Evolutionary conservation across 1,140 invertebrate species (phyloP).

Genomic region (Lepidurus arcticus): DNA sequence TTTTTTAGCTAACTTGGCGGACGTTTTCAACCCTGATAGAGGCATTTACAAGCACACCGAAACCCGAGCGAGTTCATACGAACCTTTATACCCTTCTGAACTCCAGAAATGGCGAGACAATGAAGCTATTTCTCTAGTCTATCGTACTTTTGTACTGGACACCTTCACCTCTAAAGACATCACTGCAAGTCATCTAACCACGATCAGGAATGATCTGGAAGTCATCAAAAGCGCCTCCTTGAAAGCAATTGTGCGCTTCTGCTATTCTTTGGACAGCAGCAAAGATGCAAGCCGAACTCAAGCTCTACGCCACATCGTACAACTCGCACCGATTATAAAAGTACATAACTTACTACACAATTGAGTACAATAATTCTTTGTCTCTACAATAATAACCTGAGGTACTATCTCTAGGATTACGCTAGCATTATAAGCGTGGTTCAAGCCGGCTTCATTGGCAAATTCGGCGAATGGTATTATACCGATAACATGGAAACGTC

Average conservation of each 20-base stretch:
- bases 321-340: slow-evolving; percentile 27
- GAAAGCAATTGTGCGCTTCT: slow-evolving; percentile 30
- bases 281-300: slow-evolving; percentile 28
- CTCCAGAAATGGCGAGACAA: slow-evolving; percentile 16
- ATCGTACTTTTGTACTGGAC: slow-evolving; percentile 26
- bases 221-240: not conserved
- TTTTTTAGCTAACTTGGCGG: too few species aligned
- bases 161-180: slow-evolving; percentile 24
- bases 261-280: slow-evolving; percentile 21
- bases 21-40: slow-evolving; percentile 27
- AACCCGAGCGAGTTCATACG: not conserved
- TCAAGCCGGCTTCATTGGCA: slow-evolving; percentile 33
- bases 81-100: not conserved
- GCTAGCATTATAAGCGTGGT: slow-evolving; percentile 23
- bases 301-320: slow-evolving; percentile 28
- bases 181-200: slow-evolving; percentile 23
- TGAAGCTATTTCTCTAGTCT: slow-evolving; percentile 22
- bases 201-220: slow-evolving; percentile 15
- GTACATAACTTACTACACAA: not conserved
- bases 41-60: slow-evolving; percentile 29
- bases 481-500: slow-evolving; percentile 9
- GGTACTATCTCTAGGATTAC: not conserved
- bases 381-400: not conserved
- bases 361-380: too few species aligned
- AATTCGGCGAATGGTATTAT: slow-evolving; percentile 32